These are phyloP conservation scores for Cephalopachus bancanus DNA, from an alignment of 2,797 vertebrate species.

Conservation along the genomic window DNA sequence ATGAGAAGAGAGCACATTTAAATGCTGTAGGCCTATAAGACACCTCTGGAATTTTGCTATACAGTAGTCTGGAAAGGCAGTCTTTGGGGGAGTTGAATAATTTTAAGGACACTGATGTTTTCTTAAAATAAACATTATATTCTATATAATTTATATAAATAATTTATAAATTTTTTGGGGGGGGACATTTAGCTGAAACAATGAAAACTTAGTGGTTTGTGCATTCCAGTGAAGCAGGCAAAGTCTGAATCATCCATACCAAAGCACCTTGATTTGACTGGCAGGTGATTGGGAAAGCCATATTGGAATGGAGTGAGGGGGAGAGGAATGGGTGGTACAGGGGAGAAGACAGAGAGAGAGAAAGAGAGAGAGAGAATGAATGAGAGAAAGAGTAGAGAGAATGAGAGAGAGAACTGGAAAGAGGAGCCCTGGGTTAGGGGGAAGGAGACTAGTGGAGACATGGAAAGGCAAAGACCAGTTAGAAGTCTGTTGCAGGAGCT, in stretches of 20 bases:
- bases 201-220: background rate
- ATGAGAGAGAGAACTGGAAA: background rate
- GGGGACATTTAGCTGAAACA: background rate
- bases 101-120: background rate
- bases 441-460: no score
- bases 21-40: background rate
- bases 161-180: background rate
- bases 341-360: no score
- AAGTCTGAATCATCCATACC: background rate
- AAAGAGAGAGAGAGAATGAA: background rate
- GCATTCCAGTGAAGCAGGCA: background rate
- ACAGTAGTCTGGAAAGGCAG: background rate
- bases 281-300: background rate
- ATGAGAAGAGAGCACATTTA: background rate
- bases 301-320: background rate
- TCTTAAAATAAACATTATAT: background rate
- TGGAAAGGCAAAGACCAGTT: background rate
- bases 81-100: background rate
- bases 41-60: background rate
- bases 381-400: no score
- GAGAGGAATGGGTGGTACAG: no score
- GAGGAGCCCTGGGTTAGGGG: background rate
- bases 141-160: background rate
- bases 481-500: background rate
- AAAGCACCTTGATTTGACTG: background rate